Evolutionary conservation across 2,113 vertebrate species (phyloP).

Genomic region (Megalops atlanticus): DNA sequence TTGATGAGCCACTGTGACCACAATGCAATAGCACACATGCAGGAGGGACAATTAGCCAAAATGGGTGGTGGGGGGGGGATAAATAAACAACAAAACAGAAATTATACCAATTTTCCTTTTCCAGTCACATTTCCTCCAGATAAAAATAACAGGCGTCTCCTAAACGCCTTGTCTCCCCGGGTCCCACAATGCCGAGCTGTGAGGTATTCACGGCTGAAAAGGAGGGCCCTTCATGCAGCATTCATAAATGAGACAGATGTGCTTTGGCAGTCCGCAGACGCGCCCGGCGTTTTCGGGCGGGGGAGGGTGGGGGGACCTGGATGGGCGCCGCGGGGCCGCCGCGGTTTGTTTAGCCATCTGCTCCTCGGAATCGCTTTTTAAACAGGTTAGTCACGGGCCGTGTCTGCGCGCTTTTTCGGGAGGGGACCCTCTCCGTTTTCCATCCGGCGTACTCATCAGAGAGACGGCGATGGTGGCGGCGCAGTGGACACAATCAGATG

Average conservation of each 20-base stretch:
- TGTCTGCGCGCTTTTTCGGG: background rate
- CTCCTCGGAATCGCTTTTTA: slow-evolving; percentile 22
- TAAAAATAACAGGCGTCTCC: slow-evolving; percentile 45
- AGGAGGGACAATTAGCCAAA: background rate
- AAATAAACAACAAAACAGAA: slow-evolving; percentile 33
- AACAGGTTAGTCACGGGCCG: slow-evolving; percentile 1
- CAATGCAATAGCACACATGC: slow-evolving; percentile 1
- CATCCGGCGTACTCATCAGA: background rate
- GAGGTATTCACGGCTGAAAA: slow-evolving; percentile 19
- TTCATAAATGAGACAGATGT: slow-evolving; percentile 50
- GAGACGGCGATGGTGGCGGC: background rate
- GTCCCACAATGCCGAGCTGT: slow-evolving; percentile 24
- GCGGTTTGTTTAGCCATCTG: slow-evolving; percentile 43
- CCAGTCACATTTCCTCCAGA: slow-evolving; percentile 44
- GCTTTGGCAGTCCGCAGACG: slow-evolving; percentile 35
- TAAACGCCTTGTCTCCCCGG: slow-evolving; percentile 30
- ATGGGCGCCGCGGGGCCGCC: slow-evolving; percentile 16
- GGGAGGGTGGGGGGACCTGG: slow-evolving; percentile 3
- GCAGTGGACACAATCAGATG: background rate
- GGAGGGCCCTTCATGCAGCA: background rate
- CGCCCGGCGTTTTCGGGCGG: slow-evolving; percentile 3
- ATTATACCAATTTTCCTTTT: slow-evolving; percentile 39
- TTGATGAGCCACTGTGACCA: slow-evolving; percentile 9
- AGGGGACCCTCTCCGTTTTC: background rate
- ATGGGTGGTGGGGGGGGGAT: background rate